Percentiles rank a stretch among this genome's conserved stretches.
These are phyloP conservation scores for Melanotaenia parkinsoni DNA, from an alignment of 2,797 vertebrate species.

Conservation along the genomic window DNA sequence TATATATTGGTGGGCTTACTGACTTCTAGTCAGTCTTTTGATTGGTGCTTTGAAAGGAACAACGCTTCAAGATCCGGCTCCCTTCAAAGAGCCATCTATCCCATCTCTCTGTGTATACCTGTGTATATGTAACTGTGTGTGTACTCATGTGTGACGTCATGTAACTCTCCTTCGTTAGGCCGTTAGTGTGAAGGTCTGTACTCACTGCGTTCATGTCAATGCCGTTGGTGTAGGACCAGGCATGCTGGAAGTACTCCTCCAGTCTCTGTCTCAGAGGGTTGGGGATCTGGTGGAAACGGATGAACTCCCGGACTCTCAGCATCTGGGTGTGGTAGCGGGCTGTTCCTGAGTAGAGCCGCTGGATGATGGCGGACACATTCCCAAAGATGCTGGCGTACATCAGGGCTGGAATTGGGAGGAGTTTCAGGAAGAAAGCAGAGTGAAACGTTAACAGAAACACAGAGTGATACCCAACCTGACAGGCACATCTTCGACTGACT, in stretches of 20 bases:
- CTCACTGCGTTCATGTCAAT: slow-evolving; percentile 82
- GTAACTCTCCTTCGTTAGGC: neutral
- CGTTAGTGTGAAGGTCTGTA: neutral
- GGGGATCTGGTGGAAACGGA: slow-evolving; percentile 92
- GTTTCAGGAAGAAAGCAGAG: neutral
- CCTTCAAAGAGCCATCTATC: too few species aligned
- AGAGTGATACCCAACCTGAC: too few species aligned
- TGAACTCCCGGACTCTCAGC: slow-evolving; percentile 89
- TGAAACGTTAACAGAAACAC: neutral
- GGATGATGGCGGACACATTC: slow-evolving; percentile 92
- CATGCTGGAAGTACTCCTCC: too few species aligned
- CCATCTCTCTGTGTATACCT: neutral
- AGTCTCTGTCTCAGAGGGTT: slow-evolving; percentile 66
- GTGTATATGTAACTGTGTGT: slow-evolving; percentile 6
- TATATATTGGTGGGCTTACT: too few species aligned
- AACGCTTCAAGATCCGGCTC: too few species aligned
- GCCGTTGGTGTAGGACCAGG: too few species aligned
- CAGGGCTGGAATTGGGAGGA: slow-evolving; percentile 76
- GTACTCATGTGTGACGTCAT: slow-evolving; percentile 31
- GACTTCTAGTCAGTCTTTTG: too few species aligned
- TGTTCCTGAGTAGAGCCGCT: slow-evolving; percentile 90
- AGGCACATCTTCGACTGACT: too few species aligned
- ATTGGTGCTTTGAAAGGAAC: too few species aligned
- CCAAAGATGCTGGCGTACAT: slow-evolving; percentile 95
- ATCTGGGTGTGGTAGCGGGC: slow-evolving; percentile 92